Evolutionary conservation across 2,797 vertebrate species (phyloP), one percentile per base, ranked within the genome.

Genomic region (Notoglanidium macrostoma): DNA sequence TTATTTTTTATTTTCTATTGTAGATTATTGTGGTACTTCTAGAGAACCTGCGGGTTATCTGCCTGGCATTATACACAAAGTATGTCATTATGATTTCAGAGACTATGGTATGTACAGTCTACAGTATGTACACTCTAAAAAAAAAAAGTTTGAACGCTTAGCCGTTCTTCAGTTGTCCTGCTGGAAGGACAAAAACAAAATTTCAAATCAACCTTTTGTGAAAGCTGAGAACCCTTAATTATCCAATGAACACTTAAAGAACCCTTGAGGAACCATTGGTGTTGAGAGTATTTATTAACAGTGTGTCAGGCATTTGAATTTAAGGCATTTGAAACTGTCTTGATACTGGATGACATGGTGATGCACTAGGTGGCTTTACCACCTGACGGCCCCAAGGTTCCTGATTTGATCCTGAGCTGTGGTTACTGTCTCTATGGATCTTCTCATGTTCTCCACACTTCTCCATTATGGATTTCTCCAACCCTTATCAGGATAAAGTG

Each of bases 11-110:
- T 85, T 19, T 49, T 68, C 79, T 81, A 51, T 51, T 77, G 72
- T 86, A 55, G 86, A 87, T 61, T 84, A 49, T 44, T 80, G 59
- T 61, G 68, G 80, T 70, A 65, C 49, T 65, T 55, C 26, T 72
- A 85, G 57, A 78, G 46, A 81, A 89, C 82, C 85, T 89, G 85
- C 88, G 84, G 82, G 77, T 80, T 61, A 80, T 61, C 77, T 44
- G 10, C 73, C 80, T 89, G 87, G 80, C 85, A 86, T 89, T 90
- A 86, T 85, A 81, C 84, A 80, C 84, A 82, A 77, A 89, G 85
- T 88, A 84, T 86, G 90, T 79, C 73, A 74, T 80, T 88, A 61
- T 73, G 78, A 61, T 79, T 88, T 87, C 74, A 91, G 84, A 87
- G 86, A 87, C 86, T 87, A 46, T 85, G 32, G 59, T 49, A 49